Base-by-base conservation (phyloP, 2,888 invertebrate genomes). In the Electrophaes corylata region DNA sequence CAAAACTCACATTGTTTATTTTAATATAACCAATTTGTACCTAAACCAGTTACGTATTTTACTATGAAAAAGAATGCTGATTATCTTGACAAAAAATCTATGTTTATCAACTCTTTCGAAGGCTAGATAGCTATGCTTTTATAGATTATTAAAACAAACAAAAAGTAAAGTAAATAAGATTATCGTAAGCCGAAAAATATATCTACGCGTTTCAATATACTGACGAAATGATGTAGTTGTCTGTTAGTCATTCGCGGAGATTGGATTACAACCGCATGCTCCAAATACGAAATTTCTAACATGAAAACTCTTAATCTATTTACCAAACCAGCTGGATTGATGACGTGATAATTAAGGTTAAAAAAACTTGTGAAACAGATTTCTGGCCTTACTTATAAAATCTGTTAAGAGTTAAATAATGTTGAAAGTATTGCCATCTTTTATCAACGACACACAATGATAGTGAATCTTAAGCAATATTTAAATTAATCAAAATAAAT, bases 141-240 rank as follows among this genome's bases (percentile, higher is more conserved):
- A 55, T 33, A 46, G 57, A 57, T 58, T 57, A 51, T 18, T 35
- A 37, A 51, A 57, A 64, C 48, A 62, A 57, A 59, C 59, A 57
- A 57, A 57, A 58, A 53, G 55, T 57, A 14, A 43, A 48, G 52
- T 45, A 40, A 16, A 37, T 60, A 55, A 49, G 43, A 49, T 60
- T 70, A 75, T 73, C 75, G 11, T 40, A 50, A 47, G 23, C 54
- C 51, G 20, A 65, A 68, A 67, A 71, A 60, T 57, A 39, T 48
- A 39, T 20, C 33, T 29, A 12, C 19, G 12, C 11, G 20, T 23
- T 0, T 10, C 8, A 29, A 29, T n/a, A 45, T 51, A 37, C 41
- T 48, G 26, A 26, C 35, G 47, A 39, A 39, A 48, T 18, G 11
- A 18, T 23, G 35, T n/a, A 26, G 48, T 39, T 35, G 31, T 43